phyloP scores from a whole-genome alignment of 2,797 vertebrate genomes.

The Danio choprae region DNA sequence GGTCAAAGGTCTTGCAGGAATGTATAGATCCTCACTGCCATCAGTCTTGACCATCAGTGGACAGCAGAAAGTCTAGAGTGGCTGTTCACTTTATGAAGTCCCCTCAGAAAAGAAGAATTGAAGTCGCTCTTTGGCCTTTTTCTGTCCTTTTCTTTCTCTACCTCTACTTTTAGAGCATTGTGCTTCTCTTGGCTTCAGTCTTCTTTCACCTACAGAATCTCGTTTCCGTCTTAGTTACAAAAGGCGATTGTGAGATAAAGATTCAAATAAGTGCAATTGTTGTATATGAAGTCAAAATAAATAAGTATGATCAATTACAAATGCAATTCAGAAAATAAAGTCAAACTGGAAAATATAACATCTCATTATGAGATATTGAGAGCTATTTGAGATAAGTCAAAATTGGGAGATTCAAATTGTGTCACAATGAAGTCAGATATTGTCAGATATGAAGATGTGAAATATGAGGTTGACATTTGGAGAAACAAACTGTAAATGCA shows the following conservation, averaged over 20 bases:
- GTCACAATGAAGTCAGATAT: background rate
- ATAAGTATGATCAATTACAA: background rate
- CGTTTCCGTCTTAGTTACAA: conserved; percentile 9
- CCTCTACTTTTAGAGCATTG: conserved; percentile 50
- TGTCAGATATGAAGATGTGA: background rate
- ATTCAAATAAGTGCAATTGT: background rate
- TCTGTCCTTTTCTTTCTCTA: conserved; percentile 36
- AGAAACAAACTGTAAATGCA: background rate
- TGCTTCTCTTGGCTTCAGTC: conserved; percentile 45
- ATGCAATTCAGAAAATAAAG: background rate
- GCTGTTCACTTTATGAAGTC: conserved; percentile 58
- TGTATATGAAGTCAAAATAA: background rate
- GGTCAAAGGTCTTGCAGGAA: conserved; percentile 70
- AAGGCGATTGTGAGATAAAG: conserved; percentile 22
- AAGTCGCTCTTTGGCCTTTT: conserved; percentile 8
- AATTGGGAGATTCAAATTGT: background rate
- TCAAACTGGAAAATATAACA: background rate
- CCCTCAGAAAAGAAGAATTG: conserved; percentile 35
- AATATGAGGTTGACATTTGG: background rate
- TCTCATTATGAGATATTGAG: background rate
- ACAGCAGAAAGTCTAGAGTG: conserved; percentile 47
- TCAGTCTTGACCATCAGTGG: conserved; percentile 57
- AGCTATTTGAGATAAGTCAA: background rate
- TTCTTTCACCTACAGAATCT: conserved; percentile 40
- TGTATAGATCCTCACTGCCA: conserved; percentile 59